Evolutionary conservation across 2,113 vertebrate genomes (phyloP), one percentile per base, ranked within the genome.

Genomic region (Atlantisia rogersi): DNA sequence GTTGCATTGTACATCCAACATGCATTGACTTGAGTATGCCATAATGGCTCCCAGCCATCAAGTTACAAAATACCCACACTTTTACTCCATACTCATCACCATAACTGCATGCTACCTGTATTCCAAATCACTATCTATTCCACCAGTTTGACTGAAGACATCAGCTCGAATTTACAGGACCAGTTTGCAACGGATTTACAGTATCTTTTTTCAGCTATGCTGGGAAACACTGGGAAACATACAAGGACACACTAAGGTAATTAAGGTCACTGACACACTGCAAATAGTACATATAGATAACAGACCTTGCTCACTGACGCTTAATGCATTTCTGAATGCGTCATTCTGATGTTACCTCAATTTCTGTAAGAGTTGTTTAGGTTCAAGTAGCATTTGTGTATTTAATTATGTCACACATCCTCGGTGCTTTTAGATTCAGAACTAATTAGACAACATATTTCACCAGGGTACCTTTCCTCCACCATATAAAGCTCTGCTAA

Each of bases 401-500:
- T 94, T 97, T 93, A 95, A 90, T 95, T 95, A 60, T 87, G 80
- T 91, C 94, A 90, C 69, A 95, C 83, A 82, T 83, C 90, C 68
- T 96, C 37, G 11, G 64, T 96, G 40, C 12, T 94, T 97, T 89
- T 89, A 86, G 70, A 94, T 93, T 80, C 63, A 96, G 92, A 94
- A 70, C 80, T 69, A 95, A 68, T 96, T 97, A 90, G 95, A 95
- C 81, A 97, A 90, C 80, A 95, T 86, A 96, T 88, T 77, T 92
- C 94, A 88, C 64, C 59, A 84, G 80, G 40, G 93, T 94, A 81
- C 86, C 53, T 85, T 88, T 64, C 78, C 24, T 88, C 58, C 26
- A 89, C 73, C 89, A 67, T 84, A 75, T 28, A 90, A 89, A 89
- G 5, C 9, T 74, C n/a, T 81, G 70, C 76, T 95, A 86, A 93